Conservation (phyloP, 1,140 invertebrate genomes). For the Phenacoccus solenopsis region DNA sequence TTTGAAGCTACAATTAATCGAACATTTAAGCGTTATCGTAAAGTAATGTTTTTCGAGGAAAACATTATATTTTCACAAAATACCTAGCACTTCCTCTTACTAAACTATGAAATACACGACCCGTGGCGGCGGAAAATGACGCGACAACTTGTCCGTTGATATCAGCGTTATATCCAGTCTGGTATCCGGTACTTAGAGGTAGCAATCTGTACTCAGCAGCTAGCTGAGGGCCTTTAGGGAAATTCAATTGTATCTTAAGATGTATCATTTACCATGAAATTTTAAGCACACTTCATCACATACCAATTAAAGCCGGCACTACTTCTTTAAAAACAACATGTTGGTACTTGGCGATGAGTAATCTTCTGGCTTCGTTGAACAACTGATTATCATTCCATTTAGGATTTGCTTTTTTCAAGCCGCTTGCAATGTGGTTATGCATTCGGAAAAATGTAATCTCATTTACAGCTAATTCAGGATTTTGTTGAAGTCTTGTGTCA, state of each 20-base stretch:
- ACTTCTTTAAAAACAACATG: slow-evolving; percentile 81
- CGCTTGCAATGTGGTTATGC: slow-evolving; percentile 67
- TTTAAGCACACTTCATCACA: neutral
- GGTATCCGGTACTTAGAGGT: neutral
- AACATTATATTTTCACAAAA: neutral
- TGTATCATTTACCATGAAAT: neutral
- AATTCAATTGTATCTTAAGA: neutral
- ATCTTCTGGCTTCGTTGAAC: slow-evolving; percentile 66
- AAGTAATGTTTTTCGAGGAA: neutral
- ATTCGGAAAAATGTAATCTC: slow-evolving; percentile 63
- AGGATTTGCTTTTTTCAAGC: slow-evolving; percentile 47
- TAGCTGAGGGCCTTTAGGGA: neutral
- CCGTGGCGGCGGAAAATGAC: neutral
- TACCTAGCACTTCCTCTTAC: neutral
- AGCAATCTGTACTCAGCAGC: neutral
- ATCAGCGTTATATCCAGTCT: neutral
- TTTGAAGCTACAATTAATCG: neutral
- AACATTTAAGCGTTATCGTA: neutral
- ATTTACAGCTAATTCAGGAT: neutral
- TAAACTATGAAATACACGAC: neutral
- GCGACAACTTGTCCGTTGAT: neutral
- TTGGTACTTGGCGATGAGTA: slow-evolving; percentile 72
- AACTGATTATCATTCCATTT: slow-evolving; percentile 56
- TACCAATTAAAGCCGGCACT: slow-evolving; percentile 64
- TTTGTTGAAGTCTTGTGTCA: neutral